phyloP scores from a whole-genome alignment of 2,888 invertebrate genomes.

The Lasioglossum zephyrum region DNA sequence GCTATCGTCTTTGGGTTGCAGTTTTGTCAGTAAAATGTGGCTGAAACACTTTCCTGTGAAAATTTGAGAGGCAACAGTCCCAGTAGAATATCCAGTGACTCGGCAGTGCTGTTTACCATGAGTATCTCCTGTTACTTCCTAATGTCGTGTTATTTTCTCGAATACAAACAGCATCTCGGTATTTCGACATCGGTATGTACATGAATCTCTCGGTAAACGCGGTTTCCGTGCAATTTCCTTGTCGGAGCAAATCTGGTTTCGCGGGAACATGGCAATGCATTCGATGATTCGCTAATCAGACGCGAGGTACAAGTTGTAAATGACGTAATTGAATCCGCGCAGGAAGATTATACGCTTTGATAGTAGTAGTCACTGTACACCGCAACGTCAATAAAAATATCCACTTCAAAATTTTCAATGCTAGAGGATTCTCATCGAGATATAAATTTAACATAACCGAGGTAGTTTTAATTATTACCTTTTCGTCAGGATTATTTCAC shows the following conservation, averaged over 20 bases:
- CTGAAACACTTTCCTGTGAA: not conserved
- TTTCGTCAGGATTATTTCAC: not conserved
- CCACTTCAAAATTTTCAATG: not conserved
- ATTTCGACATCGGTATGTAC: slow-evolving; percentile 21
- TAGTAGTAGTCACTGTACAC: not conserved
- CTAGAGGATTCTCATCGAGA: not conserved
- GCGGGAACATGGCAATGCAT: slow-evolving; percentile 22
- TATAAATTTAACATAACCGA: not conserved
- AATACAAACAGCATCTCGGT: slow-evolving; percentile 12
- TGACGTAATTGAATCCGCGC: slow-evolving; percentile 23
- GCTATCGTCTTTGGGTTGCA: not conserved
- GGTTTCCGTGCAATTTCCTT: slow-evolving; percentile 15
- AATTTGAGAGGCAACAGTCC: not conserved
- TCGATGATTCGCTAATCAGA: slow-evolving; percentile 18
- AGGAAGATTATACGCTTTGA: not conserved
- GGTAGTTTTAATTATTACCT: not conserved
- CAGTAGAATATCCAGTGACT: not conserved
- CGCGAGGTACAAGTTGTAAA: slow-evolving; percentile 6
- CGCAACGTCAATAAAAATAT: not conserved
- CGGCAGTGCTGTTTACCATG: slow-evolving; percentile 12
- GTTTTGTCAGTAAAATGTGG: not conserved
- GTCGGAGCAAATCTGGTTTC: not conserved
- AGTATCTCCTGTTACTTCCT: slow-evolving; percentile 18
- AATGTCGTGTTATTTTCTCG: slow-evolving; percentile 21
- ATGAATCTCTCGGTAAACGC: slow-evolving; percentile 29